Evolutionary conservation across 1,140 invertebrate species (phyloP).

Genomic region (Papilio glaucus): DNA sequence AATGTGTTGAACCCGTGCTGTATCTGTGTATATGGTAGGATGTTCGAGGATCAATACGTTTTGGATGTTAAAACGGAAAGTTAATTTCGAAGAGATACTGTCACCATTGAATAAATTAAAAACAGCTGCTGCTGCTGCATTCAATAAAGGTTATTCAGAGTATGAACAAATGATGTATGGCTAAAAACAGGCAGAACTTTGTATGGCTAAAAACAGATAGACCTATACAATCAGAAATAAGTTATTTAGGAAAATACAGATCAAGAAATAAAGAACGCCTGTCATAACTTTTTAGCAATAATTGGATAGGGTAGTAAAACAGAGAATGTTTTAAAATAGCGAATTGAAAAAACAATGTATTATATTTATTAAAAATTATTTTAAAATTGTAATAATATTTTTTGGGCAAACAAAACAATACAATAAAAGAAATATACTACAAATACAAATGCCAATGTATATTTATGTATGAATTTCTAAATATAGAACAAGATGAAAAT

Average conservation of each 20-base stretch:
- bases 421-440: not conserved
- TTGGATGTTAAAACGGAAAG: too few species aligned
- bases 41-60: too few species aligned
- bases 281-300: conserved; percentile 4
- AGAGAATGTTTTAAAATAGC: not conserved
- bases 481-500: not conserved
- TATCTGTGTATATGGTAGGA: too few species aligned
- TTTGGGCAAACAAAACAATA: not conserved
- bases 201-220: not conserved
- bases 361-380: not conserved
- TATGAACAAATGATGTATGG: too few species aligned
- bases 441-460: not conserved
- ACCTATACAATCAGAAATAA: not conserved
- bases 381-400: not conserved
- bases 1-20: too few species aligned
- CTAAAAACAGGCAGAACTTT: too few species aligned
- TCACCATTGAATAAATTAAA: too few species aligned
- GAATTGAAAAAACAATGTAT: not conserved
- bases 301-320: not conserved
- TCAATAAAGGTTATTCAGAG: too few species aligned
- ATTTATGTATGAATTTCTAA: not conserved
- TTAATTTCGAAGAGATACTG: too few species aligned
- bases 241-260: not conserved
- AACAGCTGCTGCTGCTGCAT: too few species aligned
- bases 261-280: too few species aligned